Conservation (phyloP, 2,113 vertebrate species). For the Sinocyclocheilus maitianheensis region DNA sequence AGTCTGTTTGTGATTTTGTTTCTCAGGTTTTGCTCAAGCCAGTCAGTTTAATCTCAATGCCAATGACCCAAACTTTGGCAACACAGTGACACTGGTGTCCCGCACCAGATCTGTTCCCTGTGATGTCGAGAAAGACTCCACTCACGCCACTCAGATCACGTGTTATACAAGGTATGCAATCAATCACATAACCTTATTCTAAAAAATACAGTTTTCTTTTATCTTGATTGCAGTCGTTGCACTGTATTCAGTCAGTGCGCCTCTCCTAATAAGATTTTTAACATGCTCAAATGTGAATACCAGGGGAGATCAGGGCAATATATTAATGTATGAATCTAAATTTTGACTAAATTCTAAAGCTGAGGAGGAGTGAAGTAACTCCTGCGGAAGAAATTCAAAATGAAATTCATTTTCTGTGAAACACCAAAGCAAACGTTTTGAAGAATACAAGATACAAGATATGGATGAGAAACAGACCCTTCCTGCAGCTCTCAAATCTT, state of each 20-base stretch:
- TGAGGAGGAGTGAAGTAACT: neutral
- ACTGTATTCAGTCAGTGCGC: neutral
- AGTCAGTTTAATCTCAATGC: slow-evolving; percentile 79
- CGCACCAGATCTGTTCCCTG: slow-evolving; percentile 75
- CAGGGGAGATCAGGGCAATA: neutral
- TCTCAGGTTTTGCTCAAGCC: slow-evolving; percentile 81
- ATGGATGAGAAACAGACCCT: neutral
- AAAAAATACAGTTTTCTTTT: neutral
- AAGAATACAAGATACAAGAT: neutral
- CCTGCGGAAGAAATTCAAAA: neutral
- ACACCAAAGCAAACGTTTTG: neutral
- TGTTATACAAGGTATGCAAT: slow-evolving; percentile 82
- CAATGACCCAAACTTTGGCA: slow-evolving; percentile 70
- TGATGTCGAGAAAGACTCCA: slow-evolving; percentile 85
- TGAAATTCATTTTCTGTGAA: neutral
- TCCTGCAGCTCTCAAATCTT: neutral
- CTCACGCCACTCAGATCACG: slow-evolving; percentile 76
- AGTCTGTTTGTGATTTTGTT: neutral
- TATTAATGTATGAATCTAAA: neutral
- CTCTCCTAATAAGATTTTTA: neutral
- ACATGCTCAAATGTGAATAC: neutral
- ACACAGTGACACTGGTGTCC: slow-evolving; percentile 81
- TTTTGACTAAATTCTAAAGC: neutral
- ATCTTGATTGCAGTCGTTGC: neutral
- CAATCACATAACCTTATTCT: neutral